Percentiles rank a stretch among this genome's conserved stretches.
phyloP scores from a whole-genome alignment of 2,888 invertebrate species.

The Acrobasis suavella region DNA sequence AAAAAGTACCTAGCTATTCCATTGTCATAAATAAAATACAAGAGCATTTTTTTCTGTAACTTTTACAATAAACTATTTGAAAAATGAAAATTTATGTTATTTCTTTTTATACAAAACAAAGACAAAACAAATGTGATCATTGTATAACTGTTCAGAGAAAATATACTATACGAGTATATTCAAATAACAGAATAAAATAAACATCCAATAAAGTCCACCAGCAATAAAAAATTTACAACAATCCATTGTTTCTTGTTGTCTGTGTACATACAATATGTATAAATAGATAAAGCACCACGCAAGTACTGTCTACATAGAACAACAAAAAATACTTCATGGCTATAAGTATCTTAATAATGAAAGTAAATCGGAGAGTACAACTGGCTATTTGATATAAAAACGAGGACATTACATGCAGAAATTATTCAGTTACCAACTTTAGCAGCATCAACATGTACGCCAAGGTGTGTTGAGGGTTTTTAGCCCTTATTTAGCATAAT shows the following conservation, averaged over 20 bases:
- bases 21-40: too few species aligned
- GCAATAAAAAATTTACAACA: not conserved
- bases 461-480: slow-evolving; percentile 59
- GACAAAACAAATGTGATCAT: not conserved
- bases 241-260: not conserved
- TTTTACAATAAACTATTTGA: too few species aligned
- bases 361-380: slow-evolving; percentile 65
- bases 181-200: not conserved
- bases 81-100: too few species aligned
- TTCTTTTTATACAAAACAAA: not conserved
- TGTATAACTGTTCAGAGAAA: not conserved
- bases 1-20: too few species aligned
- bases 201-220: not conserved
- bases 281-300: slow-evolving; percentile 1
- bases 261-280: not conserved
- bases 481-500: not conserved
- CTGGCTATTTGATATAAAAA: slow-evolving; percentile 69
- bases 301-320: not conserved
- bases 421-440: slow-evolving; percentile 79
- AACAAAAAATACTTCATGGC: slow-evolving; percentile 22
- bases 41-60: too few species aligned
- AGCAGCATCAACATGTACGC: slow-evolving; percentile 78
- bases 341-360: slow-evolving; percentile 53
- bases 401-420: slow-evolving; percentile 61
- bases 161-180: not conserved